A percentile compares a stretch with the other conserved stretches of the same genome.
phyloP scores from a whole-genome alignment of 92 coral and sea anemone species.

The Porites evermanni region DNA sequence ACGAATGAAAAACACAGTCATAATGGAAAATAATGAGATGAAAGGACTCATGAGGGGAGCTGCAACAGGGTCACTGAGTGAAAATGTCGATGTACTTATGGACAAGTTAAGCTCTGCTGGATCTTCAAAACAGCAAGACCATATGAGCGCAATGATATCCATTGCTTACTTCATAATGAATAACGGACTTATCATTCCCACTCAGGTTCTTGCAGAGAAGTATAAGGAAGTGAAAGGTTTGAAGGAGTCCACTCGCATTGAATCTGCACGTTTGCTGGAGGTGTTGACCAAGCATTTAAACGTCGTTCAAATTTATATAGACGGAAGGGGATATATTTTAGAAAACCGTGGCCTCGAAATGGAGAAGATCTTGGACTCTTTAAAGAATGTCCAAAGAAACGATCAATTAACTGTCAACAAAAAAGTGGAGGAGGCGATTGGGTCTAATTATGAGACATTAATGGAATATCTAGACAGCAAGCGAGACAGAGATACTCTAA shows the following conservation, averaged over 20 bases:
- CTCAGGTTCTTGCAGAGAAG: conserved; percentile 45
- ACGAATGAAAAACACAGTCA: conserved; percentile 18
- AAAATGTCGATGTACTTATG: conserved; percentile 40
- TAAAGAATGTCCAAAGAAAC: conserved; percentile 3
- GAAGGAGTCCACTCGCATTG: background rate
- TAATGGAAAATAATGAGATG: conserved; percentile 22
- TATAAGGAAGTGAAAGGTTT: conserved; percentile 27
- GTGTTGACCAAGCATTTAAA: background rate
- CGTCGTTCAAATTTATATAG: conserved; percentile 53
- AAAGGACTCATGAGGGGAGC: conserved; percentile 30
- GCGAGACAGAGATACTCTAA: conserved; percentile 29
- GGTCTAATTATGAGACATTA: background rate
- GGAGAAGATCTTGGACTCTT: background rate
- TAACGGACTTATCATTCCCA: conserved; percentile 56
- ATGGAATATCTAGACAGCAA: conserved; percentile 32
- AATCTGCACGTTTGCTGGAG: conserved; percentile 8
- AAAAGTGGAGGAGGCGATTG: conserved; percentile 14
- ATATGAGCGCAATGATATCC: conserved; percentile 48
- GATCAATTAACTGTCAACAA: background rate
- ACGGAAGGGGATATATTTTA: conserved; percentile 41
- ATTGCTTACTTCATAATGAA: conserved; percentile 48
- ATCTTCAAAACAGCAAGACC: conserved; percentile 54
- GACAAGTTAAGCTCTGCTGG: conserved; percentile 30
- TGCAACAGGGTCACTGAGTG: conserved; percentile 30
- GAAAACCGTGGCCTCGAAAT: conserved; percentile 31